Conservation (phyloP, 1,140 invertebrate species). For the Cepaea nemoralis region DNA sequence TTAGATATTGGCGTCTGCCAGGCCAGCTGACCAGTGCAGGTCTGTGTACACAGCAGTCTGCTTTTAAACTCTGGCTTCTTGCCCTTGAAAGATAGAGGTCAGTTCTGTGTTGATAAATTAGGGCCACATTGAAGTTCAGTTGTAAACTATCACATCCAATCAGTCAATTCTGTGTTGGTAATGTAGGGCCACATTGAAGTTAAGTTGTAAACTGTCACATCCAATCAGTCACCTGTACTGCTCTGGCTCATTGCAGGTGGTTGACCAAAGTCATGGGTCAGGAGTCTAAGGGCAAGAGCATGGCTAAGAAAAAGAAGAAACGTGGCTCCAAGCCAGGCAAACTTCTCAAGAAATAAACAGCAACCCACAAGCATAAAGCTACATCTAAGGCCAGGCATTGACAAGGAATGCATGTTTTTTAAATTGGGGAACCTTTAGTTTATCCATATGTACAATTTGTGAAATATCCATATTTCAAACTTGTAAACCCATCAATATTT, state of each 20-base stretch:
- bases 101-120: no score
- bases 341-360: conserved; percentile 48
- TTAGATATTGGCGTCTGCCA: no score
- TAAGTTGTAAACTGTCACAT: not conserved
- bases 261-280: conserved; percentile 58
- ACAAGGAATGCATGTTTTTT: not conserved
- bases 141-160: not conserved
- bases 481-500: no score
- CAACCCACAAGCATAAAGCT: not conserved
- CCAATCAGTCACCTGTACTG: conserved; percentile 10
- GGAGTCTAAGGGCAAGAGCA: conserved; percentile 57
- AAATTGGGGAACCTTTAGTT: not conserved
- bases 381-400: not conserved
- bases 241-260: conserved; percentile 68
- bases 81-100: no score
- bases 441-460: no score
- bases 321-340: conserved; percentile 48
- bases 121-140: no score
- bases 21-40: no score
- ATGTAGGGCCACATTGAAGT: no score
- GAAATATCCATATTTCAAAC: no score
- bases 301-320: conserved; percentile 56
- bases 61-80: no score
- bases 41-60: no score
- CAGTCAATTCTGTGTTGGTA: no score